phyloP scores from a whole-genome alignment of 2,797 vertebrate species.

The Microctenopoma steveboyesi region DNA sequence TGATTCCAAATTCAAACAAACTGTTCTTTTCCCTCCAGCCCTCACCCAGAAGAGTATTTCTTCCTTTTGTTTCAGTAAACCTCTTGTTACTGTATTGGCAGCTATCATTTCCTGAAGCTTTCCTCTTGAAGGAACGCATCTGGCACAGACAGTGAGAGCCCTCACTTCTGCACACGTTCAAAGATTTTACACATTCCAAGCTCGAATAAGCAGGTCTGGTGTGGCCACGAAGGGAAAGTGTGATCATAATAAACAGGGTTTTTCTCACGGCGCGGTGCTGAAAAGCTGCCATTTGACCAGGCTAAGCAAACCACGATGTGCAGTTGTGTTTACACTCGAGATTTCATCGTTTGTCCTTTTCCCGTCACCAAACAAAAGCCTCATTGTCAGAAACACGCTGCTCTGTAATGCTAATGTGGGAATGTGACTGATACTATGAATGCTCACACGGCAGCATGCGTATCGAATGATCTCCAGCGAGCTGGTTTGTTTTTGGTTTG shows the following conservation, averaged over 20 bases:
- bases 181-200: conserved; percentile 27
- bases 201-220: conserved; percentile 31
- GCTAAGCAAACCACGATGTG: neutral
- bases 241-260: conserved; percentile 1
- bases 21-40: conserved; percentile 40
- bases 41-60: conserved; percentile 13
- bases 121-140: conserved; percentile 70
- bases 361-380: conserved; percentile 41
- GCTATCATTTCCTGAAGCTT: conserved; percentile 68
- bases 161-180: conserved; percentile 43
- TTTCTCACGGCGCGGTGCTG: neutral
- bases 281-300: neutral
- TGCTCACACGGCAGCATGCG: conserved; percentile 58
- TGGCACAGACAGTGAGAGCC: conserved; percentile 61
- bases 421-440: conserved; percentile 29
- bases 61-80: conserved; percentile 43
- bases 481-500: conserved; percentile 42
- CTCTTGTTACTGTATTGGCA: conserved; percentile 57
- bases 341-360: conserved; percentile 21
- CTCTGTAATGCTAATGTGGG: conserved; percentile 30
- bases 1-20: conserved; percentile 25
- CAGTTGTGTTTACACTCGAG: conserved; percentile 26
- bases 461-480: conserved; percentile 48
- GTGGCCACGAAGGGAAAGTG: conserved; percentile 19
- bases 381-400: conserved; percentile 49